Evolutionary conservation across 2,888 invertebrate genomes (phyloP).

Genomic region (Dusona sp.): DNA sequence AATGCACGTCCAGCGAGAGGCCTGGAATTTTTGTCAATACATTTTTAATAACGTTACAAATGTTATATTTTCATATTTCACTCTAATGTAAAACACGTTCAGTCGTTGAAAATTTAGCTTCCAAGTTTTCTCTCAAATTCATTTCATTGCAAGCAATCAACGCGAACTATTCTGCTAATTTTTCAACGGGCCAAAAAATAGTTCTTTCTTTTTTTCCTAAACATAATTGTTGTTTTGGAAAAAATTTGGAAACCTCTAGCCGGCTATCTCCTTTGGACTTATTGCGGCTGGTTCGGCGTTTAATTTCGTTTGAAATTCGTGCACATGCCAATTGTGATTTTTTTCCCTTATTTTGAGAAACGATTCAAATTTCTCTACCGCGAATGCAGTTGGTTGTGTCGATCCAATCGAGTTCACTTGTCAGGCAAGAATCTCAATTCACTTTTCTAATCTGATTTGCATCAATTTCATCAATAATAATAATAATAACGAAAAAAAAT

Average conservation of each 20-base stretch:
- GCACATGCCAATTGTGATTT: neutral
- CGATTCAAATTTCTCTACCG: neutral
- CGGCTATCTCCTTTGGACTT: no score
- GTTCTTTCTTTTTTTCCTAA: neutral
- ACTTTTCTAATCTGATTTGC: neutral
- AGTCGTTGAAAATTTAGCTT: neutral
- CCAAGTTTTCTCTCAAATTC: neutral
- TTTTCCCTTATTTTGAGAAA: neutral
- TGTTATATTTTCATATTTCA: neutral
- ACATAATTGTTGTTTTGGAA: neutral
- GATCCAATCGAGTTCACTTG: no score
- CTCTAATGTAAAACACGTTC: no score
- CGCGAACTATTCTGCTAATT: neutral
- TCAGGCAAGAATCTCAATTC: no score
- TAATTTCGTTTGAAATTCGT: neutral
- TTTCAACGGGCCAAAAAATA: neutral
- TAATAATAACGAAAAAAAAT: neutral
- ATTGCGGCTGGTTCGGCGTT: no score
- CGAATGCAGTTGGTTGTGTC: neutral
- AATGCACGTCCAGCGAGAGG: slow-evolving; percentile 91
- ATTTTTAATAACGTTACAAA: neutral
- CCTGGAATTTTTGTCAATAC: slow-evolving; percentile 84
- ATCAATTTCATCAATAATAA: neutral
- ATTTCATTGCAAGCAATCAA: neutral
- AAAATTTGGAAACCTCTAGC: no score